These are phyloP conservation scores for Paracanthobrama guichenoti DNA, from an alignment of 2,113 vertebrate genomes.

Conservation along the genomic window DNA sequence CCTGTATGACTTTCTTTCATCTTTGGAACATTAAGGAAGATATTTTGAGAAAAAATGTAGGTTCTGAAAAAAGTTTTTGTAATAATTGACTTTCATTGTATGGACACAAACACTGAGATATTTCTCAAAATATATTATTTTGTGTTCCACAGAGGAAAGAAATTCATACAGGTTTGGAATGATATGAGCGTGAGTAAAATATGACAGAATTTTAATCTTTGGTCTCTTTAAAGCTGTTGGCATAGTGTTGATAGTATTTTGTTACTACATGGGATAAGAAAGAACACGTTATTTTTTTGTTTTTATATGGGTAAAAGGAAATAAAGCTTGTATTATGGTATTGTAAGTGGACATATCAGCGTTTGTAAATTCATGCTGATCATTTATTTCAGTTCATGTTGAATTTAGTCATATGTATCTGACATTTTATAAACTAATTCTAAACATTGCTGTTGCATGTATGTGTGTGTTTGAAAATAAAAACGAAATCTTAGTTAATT, in stretches of 20 bases:
- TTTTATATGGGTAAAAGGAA: constrained; percentile 8
- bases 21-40: background rate
- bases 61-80: no score
- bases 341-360: background rate
- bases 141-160: background rate
- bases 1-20: background rate
- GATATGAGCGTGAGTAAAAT: background rate
- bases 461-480: constrained; percentile 34
- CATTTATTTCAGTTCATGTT: constrained; percentile 11
- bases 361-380: background rate
- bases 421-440: background rate
- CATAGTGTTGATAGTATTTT: constrained; percentile 4
- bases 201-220: background rate
- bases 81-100: background rate
- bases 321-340: background rate
- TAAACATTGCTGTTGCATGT: constrained; percentile 7
- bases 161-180: background rate
- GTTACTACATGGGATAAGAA: background rate
- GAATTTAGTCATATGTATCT: background rate
- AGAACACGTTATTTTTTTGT: background rate
- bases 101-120: background rate
- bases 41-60: background rate
- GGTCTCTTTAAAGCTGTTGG: background rate
- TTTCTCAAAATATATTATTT: background rate
- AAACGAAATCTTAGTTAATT: background rate